phyloP scores from a whole-genome alignment of 1,140 invertebrate genomes.

The Coptotermes formosanus region DNA sequence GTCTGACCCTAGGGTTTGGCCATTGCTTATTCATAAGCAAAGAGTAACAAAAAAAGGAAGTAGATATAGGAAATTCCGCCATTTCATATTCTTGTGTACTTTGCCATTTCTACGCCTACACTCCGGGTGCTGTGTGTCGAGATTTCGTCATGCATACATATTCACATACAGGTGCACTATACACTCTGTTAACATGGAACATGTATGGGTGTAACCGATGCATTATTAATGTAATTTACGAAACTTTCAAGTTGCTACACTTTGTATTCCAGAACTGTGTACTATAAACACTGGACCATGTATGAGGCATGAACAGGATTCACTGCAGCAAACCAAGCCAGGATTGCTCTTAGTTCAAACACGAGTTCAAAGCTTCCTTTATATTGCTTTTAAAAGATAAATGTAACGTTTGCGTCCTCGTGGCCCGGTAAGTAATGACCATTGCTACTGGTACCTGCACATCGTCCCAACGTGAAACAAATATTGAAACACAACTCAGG shows the following conservation, averaged over 20 bases:
- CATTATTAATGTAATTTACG: not conserved
- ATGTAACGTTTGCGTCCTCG: not conserved
- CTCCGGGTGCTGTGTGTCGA: not conserved
- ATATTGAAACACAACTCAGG: too few relatives aligned
- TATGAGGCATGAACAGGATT: not conserved
- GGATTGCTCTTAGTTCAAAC: not conserved
- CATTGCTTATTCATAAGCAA: constrained; percentile 6
- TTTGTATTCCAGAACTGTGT: not conserved
- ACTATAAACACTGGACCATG: not conserved
- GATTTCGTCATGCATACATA: not conserved
- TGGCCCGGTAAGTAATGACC: too few relatives aligned
- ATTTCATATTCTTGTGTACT: not conserved
- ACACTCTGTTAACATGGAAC: not conserved
- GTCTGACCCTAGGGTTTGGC: not conserved
- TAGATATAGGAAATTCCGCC: not conserved
- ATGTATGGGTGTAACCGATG: not conserved
- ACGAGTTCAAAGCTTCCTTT: not conserved
- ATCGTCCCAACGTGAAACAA: too few relatives aligned
- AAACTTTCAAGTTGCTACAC: not conserved
- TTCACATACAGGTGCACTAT: not conserved
- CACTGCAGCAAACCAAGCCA: not conserved
- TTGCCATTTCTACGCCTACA: not conserved
- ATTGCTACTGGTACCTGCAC: too few relatives aligned
- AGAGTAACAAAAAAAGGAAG: not conserved
- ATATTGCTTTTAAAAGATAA: not conserved